A percentile compares a stretch with the other conserved stretches of the same genome.
phyloP scores from a whole-genome alignment of 2,888 invertebrate genomes.

The Hemistola chrysoprasaria region DNA sequence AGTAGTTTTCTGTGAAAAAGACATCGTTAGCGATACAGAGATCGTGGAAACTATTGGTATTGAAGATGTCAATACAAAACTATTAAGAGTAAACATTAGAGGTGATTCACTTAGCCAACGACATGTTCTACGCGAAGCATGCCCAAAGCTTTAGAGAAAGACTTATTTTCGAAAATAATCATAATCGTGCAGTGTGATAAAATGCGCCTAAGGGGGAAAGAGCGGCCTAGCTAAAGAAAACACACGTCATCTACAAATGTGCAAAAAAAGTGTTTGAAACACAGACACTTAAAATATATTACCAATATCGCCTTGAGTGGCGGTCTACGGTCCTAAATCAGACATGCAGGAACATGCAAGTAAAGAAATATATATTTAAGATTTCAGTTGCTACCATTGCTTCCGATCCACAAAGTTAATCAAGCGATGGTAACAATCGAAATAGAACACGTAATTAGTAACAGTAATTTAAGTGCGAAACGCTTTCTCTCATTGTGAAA shows the following conservation, averaged over 20 bases:
- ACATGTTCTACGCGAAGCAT: conserved; percentile 78
- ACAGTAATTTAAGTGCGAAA: conserved; percentile 62
- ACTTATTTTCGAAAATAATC: conserved; percentile 69
- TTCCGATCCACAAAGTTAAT: conserved; percentile 29
- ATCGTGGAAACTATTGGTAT: not conserved
- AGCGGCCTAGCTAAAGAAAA: conserved; percentile 80
- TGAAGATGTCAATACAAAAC: too few relatives aligned
- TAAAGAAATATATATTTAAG: conserved; percentile 66
- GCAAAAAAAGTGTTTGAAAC: conserved; percentile 78
- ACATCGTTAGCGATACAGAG: not conserved
- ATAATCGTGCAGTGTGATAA: conserved; percentile 81
- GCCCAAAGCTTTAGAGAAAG: conserved; percentile 78
- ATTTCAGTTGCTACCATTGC: conserved; percentile 62
- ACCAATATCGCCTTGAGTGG: conserved; percentile 77
- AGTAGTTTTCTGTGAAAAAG: not conserved
- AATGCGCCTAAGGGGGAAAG: conserved; percentile 77
- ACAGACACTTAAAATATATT: conserved; percentile 69
- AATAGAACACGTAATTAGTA: conserved; percentile 47
- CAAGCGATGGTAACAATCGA: conserved; percentile 64
- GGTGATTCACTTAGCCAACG: too few relatives aligned
- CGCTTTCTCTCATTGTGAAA: conserved; percentile 68
- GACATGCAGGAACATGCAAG: conserved; percentile 81
- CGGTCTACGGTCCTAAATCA: conserved; percentile 77
- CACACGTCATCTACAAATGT: conserved; percentile 77
- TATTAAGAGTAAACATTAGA: too few relatives aligned